Percentiles rank a stretch among this genome's conserved stretches.
Conservation (phyloP, 2,888 invertebrate genomes). For the Lymantria monacha region DNA sequence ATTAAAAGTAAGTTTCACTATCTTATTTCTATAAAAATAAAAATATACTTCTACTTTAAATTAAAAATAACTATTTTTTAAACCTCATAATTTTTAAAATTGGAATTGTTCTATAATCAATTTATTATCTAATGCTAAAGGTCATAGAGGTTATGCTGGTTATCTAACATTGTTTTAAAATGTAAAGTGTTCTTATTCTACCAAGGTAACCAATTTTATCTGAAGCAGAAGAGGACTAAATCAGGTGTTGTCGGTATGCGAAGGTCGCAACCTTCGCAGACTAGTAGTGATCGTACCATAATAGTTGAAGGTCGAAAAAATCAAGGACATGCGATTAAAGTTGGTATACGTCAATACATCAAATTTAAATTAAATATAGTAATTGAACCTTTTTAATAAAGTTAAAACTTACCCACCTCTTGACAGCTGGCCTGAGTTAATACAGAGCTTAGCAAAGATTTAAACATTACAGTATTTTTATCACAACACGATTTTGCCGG, state of each 20-base stretch:
- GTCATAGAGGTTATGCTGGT: conserved; percentile 66
- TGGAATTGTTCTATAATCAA: not conserved
- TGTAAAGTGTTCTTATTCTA: conserved; percentile 1
- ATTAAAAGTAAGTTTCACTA: conserved; percentile 9
- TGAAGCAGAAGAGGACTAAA: not conserved
- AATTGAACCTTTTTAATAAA: conserved; percentile 18
- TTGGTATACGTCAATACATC: conserved; percentile 15
- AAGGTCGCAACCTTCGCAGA: conserved; percentile 32
- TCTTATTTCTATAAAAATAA: not conserved
- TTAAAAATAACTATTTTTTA: not conserved
- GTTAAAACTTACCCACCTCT: conserved; percentile 88
- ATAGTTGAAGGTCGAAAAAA: conserved; percentile 68
- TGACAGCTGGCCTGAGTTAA: conserved; percentile 86
- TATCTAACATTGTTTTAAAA: conserved; percentile 52
- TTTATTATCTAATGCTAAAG: conserved; percentile 22
- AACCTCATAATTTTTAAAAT: not conserved
- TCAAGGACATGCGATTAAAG: conserved; percentile 57
- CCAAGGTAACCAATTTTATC: no score
- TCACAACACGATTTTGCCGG: conserved; percentile 49
- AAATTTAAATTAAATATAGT: conserved; percentile 8
- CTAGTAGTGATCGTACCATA: conserved; percentile 43
- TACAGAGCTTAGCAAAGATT: conserved; percentile 83
- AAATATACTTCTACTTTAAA: not conserved
- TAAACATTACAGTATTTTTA: conserved; percentile 83
- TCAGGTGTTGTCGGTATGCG: conserved; percentile 26